These are phyloP conservation scores for Panagrolaimus sp. DNA, from an alignment of 1,140 invertebrate species.

Conservation along the genomic window DNA sequence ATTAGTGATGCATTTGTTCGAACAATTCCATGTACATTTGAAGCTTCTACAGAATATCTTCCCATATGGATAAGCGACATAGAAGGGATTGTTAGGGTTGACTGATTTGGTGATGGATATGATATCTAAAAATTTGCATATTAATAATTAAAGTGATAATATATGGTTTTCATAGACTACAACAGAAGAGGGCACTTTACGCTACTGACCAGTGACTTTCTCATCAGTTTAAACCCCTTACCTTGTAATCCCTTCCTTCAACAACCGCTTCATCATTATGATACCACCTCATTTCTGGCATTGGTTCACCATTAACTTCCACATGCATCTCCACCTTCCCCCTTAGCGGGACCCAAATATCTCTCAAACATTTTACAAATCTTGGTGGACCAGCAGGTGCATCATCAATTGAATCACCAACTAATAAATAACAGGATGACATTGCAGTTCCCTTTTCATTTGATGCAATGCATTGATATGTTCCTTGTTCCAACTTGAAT, in stretches of 20 bases:
- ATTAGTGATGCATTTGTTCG: conserved; percentile 38
- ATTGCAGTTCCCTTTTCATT: conserved; percentile 35
- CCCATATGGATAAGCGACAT: conserved; percentile 27
- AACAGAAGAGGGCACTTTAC: too few relatives aligned
- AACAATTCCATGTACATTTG: conserved; percentile 46
- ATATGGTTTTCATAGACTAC: too few relatives aligned
- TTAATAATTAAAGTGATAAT: too few relatives aligned
- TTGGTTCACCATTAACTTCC: conserved; percentile 38
- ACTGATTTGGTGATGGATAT: neutral
- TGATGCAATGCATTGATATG: conserved; percentile 45
- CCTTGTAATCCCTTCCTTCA: neutral
- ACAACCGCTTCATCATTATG: conserved; percentile 32
- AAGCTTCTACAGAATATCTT: conserved; percentile 41
- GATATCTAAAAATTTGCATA: neutral
- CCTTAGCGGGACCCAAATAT: conserved; percentile 41
- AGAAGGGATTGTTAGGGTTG: neutral
- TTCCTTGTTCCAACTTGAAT: conserved; percentile 36
- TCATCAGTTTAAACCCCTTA: too few relatives aligned
- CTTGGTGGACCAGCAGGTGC: conserved; percentile 41
- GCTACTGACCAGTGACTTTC: too few relatives aligned
- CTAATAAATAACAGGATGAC: conserved; percentile 39
- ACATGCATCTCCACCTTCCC: conserved; percentile 35
- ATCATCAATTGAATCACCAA: conserved; percentile 36
- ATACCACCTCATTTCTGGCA: conserved; percentile 42
- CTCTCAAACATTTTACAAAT: conserved; percentile 43